Conservation (phyloP, 1,140 invertebrate genomes). For the Drosophila micromelanica region DNA sequence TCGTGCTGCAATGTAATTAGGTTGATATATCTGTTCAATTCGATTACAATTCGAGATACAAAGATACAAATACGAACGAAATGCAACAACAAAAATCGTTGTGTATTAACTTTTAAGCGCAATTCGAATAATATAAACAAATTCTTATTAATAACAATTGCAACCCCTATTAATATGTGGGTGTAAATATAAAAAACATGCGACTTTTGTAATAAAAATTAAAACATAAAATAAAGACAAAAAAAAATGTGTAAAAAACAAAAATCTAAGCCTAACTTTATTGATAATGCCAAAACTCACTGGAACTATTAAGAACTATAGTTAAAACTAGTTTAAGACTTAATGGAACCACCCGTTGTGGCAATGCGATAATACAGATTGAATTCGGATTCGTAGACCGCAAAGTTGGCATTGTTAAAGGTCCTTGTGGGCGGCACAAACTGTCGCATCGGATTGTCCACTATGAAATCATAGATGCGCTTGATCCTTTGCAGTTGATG, state of each 20-base stretch:
- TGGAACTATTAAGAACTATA: not conserved
- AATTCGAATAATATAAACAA: constrained; percentile 41
- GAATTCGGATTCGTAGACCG: constrained; percentile 72
- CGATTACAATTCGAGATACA: constrained; percentile 32
- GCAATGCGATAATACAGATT: constrained; percentile 76
- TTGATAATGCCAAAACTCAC: not conserved
- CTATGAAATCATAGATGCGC: constrained; percentile 66
- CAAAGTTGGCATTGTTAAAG: constrained; percentile 64
- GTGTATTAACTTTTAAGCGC: constrained; percentile 62
- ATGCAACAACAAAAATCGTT: constrained; percentile 22
- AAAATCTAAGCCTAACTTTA: not conserved
- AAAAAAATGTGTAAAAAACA: constrained; percentile 57
- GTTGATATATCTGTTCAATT: constrained; percentile 26
- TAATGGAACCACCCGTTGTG: constrained; percentile 45
- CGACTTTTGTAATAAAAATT: constrained; percentile 66
- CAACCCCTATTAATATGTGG: constrained; percentile 59
- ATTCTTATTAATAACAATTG: constrained; percentile 54
- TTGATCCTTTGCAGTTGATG: constrained; percentile 59
- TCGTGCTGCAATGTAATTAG: constrained; percentile 49
- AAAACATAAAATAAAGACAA: constrained; percentile 40
- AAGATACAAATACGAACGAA: constrained; percentile 34
- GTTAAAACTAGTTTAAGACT: constrained; percentile 6
- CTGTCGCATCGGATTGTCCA: constrained; percentile 66
- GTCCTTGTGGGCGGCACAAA: constrained; percentile 63
- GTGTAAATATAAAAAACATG: constrained; percentile 55